Evolutionary conservation across 2,888 invertebrate species (phyloP), one percentile per base, ranked within the genome.

Genomic region (Patella caerulea): DNA sequence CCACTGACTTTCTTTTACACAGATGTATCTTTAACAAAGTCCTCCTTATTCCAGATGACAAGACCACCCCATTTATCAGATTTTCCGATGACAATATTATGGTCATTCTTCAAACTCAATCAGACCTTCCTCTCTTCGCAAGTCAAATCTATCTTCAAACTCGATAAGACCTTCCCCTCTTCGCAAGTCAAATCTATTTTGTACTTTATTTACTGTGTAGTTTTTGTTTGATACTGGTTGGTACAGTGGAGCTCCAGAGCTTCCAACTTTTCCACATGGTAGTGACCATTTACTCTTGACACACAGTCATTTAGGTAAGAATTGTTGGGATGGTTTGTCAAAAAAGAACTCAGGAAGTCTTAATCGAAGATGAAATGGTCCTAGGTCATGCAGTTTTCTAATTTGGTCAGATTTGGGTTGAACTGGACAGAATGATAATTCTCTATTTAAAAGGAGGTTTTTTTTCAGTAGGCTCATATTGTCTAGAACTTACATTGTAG

Each of bases 51-150:
- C 73, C 55, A 73, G 29, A 73, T 53, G 29, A 54, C 55, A 19
- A 55, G 52, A 12, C 56, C 56, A 73, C 73, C 73, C 45, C 56
- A 45, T 73, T 73, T 73, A 55, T 73, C 73, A 54, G 56, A 29
- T 73, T 73, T 73, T 73, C 73, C 73, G 24, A 55, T 73, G 14
- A 73, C 54, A 55, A 73, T 73, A 3, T n/a, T 19, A n/a, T 19
- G n/a, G 24, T 73, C 73, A 17, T 73, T 29, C 55, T 29, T 73
- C n/a, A 73, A 56, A 17, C 15, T 56, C 0, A 15, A 56, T n/a
- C 3, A n/a, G 14, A 7, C 14, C n/a, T 14, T 17, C n/a, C 56
- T 56, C n/a, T 56, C 56, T 56, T 12, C 15, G 14, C 3, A 0
- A 17, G 56, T 56, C n/a, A 56, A 56, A 56, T 56, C 29, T 56